These are phyloP conservation scores for Lycaon pictus DNA, from an alignment of 2,113 vertebrate species.

Conservation along the genomic window DNA sequence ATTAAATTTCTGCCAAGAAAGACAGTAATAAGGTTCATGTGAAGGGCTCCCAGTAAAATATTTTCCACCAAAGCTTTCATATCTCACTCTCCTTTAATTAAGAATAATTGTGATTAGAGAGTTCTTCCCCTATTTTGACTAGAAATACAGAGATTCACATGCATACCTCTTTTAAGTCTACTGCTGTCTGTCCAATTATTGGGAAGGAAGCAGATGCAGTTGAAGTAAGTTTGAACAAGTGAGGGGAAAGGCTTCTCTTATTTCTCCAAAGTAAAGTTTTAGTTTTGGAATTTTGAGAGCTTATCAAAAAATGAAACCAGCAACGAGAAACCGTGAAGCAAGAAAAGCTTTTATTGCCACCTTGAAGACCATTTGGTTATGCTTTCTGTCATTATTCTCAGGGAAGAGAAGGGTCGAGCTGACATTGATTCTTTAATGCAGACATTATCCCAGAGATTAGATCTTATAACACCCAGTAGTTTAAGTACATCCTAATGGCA, in stretches of 20 bases:
- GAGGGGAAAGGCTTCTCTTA: not conserved
- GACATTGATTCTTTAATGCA: conserved; percentile 73
- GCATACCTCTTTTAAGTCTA: not conserved
- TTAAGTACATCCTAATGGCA: conserved; percentile 80
- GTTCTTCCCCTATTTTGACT: not conserved
- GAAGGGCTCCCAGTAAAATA: not conserved
- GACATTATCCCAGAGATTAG: conserved; percentile 75
- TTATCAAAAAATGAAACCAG: conserved; percentile 61
- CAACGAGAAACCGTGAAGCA: conserved; percentile 47
- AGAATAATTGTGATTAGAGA: not conserved
- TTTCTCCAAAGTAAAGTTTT: conserved; percentile 60
- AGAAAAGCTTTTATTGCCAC: conserved; percentile 62
- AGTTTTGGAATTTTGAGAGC: conserved; percentile 40
- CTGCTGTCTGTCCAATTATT: not conserved
- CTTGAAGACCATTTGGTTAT: conserved; percentile 68
- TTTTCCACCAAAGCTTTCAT: not conserved
- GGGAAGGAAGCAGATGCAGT: not conserved
- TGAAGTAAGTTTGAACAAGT: not conserved
- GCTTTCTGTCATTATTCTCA: conserved; percentile 65
- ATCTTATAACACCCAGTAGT: conserved; percentile 67
- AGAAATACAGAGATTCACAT: not conserved
- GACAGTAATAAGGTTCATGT: not conserved
- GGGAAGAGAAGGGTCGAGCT: conserved; percentile 62
- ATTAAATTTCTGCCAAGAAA: conserved; percentile 28
- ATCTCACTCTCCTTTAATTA: not conserved